Conservation (phyloP, 2,888 invertebrate genomes). For the Metellina segmentata region DNA sequence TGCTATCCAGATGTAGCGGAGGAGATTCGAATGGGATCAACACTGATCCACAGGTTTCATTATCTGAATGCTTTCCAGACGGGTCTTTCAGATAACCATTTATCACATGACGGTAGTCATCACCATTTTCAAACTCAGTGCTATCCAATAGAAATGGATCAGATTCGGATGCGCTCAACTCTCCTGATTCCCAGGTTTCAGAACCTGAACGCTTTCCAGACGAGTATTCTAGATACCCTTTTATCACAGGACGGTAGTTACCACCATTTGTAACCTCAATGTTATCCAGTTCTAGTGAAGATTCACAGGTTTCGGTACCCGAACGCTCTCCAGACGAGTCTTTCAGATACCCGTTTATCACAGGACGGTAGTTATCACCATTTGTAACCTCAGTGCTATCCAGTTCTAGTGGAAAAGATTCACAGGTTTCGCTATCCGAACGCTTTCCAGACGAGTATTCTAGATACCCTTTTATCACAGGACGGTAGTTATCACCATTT, state of each 20-base stretch:
- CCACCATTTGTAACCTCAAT: neutral
- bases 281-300: neutral
- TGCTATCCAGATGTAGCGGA: no score
- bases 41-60: neutral
- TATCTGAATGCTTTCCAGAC: neutral
- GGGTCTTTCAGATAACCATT: no score
- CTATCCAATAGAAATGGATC: neutral
- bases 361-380: neutral
- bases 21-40: no score
- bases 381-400: neutral
- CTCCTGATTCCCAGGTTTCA: neutral
- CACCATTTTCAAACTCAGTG: neutral
- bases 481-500: neutral
- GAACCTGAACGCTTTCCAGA: neutral
- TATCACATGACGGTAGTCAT: neutral
- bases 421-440: neutral
- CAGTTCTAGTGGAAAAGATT: neutral
- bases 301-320: neutral
- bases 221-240: neutral
- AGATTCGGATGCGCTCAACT: neutral
- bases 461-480: neutral
- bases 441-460: neutral
- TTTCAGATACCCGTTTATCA: neutral
- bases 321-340: neutral
- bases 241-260: neutral